Evolutionary conservation across 2,797 vertebrate species (phyloP), one percentile per base, ranked within the genome.

Genomic region (Scomberomorus guttatus): DNA sequence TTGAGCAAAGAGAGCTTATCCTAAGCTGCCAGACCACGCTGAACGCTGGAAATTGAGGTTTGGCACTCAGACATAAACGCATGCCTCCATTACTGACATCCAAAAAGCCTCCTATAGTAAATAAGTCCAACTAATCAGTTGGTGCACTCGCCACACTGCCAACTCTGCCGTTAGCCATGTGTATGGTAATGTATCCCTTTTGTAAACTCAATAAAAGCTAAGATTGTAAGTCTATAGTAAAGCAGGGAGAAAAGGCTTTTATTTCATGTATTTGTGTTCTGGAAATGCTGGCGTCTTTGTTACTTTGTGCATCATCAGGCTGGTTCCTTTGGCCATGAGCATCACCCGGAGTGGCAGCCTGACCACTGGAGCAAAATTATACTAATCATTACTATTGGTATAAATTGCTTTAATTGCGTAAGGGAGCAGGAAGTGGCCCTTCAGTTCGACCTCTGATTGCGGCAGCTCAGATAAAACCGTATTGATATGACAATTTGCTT

Each of bases 1-100:
- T 80, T 60, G 48, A 84, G 81, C 61, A 69, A 75, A 70, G 50
- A 55, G 34, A 68, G 83, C 72, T 77, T 80, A 80, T 82, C 74
- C 74, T 80, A 54, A 82, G 74, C 61, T 0, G 52, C 60, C 75
- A 55, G 62, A 74, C 46, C 60, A 46, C 7, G 10, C 46, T 71
- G 58, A 76, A 60, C 0, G 13, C 52, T 82, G 63, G 29, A 79
- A 81, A 72, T n/a, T 71, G 61, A 75, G 51, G 57, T 75, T 83
- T 82, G 74, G 70, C 80, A 57, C 25, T 63, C 27, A 39, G 11
- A 70, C 54, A 60, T 69, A 79, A 82, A 85, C 11, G 25, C 50
- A 39, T 44, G 32, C 59, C 54, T 62, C 0, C 63, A 73, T 85
- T 75, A 70, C 57, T 57, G 72, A 66, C 15, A 52, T 46, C 9